Evolutionary conservation across 2,888 invertebrate genomes (phyloP).

Genomic region (Drosophila infuscata): DNA sequence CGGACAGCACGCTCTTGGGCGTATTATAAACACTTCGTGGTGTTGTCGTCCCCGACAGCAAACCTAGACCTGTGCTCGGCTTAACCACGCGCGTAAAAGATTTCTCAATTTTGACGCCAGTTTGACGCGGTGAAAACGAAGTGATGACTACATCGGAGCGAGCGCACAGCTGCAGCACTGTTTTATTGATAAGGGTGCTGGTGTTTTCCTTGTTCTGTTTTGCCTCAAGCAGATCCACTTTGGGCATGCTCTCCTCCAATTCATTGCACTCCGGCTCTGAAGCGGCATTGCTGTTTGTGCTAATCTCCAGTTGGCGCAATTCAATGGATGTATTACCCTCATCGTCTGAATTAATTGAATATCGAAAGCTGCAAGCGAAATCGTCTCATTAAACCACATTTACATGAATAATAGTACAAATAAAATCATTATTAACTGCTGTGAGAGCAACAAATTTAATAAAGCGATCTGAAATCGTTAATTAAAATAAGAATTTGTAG

Average conservation of each 20-base stretch:
- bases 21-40: conserved; percentile 71
- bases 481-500: background rate
- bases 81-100: conserved; percentile 78
- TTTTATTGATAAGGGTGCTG: conserved; percentile 55
- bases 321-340: conserved; percentile 77
- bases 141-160: conserved; percentile 82
- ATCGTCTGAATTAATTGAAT: conserved; percentile 81
- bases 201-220: conserved; percentile 76
- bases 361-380: conserved; percentile 74
- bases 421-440: background rate
- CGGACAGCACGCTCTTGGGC: conserved; percentile 73
- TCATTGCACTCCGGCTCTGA: conserved; percentile 12
- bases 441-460: background rate
- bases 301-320: conserved; percentile 41
- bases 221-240: conserved; percentile 68
- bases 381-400: background rate
- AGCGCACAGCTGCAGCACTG: conserved; percentile 59
- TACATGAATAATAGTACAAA: background rate
- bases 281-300: conserved; percentile 7
- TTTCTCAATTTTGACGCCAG: conserved; percentile 77
- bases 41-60: conserved; percentile 37
- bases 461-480: background rate
- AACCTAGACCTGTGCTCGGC: conserved; percentile 25
- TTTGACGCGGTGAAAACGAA: conserved; percentile 83
- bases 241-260: conserved; percentile 61